A percentile compares a stretch with the other conserved stretches of the same genome.
These are phyloP conservation scores for Tor tambroides DNA, from an alignment of 2,113 vertebrate genomes.

Conservation along the genomic window DNA sequence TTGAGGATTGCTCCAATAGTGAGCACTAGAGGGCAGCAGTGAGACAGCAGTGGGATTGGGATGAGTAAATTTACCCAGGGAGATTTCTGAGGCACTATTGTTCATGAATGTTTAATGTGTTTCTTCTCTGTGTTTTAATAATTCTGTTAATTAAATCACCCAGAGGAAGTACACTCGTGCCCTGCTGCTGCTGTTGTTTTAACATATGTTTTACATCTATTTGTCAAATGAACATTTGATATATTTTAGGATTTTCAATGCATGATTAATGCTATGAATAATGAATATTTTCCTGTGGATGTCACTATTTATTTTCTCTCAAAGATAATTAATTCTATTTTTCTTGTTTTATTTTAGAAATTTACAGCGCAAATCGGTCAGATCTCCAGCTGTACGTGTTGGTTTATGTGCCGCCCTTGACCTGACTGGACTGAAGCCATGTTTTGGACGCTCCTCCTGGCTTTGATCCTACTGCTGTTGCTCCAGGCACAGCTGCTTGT, in stretches of 20 bases:
- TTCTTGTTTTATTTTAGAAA: constrained; percentile 38
- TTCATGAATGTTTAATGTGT: constrained; percentile 50
- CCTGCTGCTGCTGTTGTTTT: neutral
- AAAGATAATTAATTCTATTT: neutral
- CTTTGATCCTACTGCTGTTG: constrained; percentile 74
- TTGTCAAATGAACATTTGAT: neutral
- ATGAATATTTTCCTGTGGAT: neutral
- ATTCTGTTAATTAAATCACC: constrained; percentile 46
- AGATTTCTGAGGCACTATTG: constrained; percentile 39
- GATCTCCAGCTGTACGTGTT: constrained; percentile 21
- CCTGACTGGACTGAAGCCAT: constrained; percentile 66
- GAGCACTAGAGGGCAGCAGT: constrained; percentile 3
- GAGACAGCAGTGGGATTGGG: neutral
- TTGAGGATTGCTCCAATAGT: neutral
- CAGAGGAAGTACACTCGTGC: neutral
- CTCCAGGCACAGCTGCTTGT: constrained; percentile 77
- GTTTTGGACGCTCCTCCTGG: constrained; percentile 78
- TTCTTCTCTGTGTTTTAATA: constrained; percentile 42
- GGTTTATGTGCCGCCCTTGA: constrained; percentile 48
- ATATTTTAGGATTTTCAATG: neutral
- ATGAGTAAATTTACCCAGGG: neutral
- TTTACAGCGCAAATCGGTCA: neutral
- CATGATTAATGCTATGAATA: neutral
- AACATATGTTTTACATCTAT: neutral
- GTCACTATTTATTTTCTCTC: neutral